phyloP scores from a whole-genome alignment of 2,888 invertebrate species.

The Tachina fera region DNA sequence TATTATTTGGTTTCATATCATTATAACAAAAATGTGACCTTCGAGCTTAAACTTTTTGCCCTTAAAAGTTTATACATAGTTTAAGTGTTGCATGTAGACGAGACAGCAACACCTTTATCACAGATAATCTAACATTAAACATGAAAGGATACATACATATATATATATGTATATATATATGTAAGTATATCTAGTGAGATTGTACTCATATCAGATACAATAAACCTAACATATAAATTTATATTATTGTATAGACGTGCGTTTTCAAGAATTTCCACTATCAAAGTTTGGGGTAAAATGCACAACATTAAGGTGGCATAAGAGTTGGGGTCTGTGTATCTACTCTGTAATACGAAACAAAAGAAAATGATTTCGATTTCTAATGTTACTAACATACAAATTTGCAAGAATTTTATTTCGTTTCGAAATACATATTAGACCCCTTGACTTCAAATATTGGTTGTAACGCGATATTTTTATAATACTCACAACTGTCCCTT shows the following conservation, averaged over 20 bases:
- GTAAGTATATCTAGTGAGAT: not conserved
- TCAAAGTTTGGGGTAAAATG: slow-evolving; percentile 7
- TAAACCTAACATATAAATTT: not conserved
- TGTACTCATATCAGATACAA: no score
- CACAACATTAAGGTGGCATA: slow-evolving; percentile 17
- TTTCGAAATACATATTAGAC: no score
- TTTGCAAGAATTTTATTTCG: no score
- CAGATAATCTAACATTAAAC: not conserved
- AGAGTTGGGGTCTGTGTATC: no score
- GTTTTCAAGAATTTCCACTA: not conserved
- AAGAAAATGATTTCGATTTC: no score
- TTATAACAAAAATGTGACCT: slow-evolving; percentile 46
- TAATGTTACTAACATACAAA: no score
- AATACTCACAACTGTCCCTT: no score
- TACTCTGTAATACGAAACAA: no score
- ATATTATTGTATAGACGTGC: not conserved
- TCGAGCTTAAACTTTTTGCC: slow-evolving; percentile 29
- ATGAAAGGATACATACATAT: not conserved
- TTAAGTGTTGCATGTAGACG: slow-evolving; percentile 30
- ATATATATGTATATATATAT: not conserved
- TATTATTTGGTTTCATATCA: slow-evolving; percentile 38
- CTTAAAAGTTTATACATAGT: slow-evolving; percentile 47
- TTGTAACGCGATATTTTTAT: no score
- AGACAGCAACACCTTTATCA: slow-evolving; percentile 39
- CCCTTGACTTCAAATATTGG: no score